Evolutionary conservation across 2,888 invertebrate genomes (phyloP), one percentile per base, ranked within the genome.

Genomic region (Sinelater perroti): DNA sequence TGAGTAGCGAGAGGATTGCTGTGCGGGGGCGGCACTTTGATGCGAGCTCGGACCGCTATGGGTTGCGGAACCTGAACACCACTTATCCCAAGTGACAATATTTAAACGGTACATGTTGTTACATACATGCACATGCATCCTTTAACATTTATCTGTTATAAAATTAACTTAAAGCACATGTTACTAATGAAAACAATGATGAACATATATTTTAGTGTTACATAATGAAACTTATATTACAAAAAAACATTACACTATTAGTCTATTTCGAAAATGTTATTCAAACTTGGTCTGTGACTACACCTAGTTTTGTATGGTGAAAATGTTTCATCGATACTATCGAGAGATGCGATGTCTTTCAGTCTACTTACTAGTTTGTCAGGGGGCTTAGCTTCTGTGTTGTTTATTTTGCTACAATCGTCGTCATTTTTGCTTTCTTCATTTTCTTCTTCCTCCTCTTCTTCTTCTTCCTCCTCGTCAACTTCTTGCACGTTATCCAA

Each of bases 281-380:
- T 58, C 35, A 58, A 49, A 46, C 54, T 58, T 28, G 53, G 54
- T 36, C 58, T 47, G 17, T 31, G 45, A 17, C 42, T 28, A 42
- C 45, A 50, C 54, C 53, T 49, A 36, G 42, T 26, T 17, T 28
- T 58, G 20, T 54, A 50, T 28, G 58, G 54, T 18, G 60, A 45
- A 54, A 77, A 67, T 26, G 78, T 78, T 76, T 83, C 83, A 69
- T 82, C 83, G 70, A 82, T 81, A 63, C 81, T 80, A 70, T 80
- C 79, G 59, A 81, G 73, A 51, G 83, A 82, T 66, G 83, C 82
- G 74, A 80, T 75, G 70, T 75, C 60, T 60, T 69, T 67, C 26
- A 72, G 59, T 45, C 67, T 73, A 79, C 83, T 83, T 82, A 83
- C 83, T 75, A 78, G 72, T 65, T 70, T 67, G 47, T 65, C 60